A percentile compares a stretch with the other conserved stretches of the same genome.
Conservation (phyloP, 2,113 vertebrate species). For the Colinus virginianus region DNA sequence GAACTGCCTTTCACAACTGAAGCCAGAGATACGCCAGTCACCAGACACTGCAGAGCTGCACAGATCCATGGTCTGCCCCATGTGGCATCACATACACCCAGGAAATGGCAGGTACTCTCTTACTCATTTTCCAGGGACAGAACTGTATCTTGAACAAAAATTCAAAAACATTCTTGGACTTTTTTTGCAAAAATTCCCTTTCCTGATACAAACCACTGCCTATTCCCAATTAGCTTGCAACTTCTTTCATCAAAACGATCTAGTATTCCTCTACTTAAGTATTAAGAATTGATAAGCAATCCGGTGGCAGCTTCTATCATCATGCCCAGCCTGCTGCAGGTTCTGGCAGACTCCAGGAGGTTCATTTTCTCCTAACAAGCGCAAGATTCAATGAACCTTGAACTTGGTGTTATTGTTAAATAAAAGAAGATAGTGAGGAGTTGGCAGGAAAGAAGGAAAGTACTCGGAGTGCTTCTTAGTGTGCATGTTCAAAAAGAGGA, state of each 20-base stretch:
- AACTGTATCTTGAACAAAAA: background rate
- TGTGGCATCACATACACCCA: rapidly evolving
- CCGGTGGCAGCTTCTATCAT: conserved; percentile 15
- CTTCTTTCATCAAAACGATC: background rate
- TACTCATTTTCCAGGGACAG: background rate
- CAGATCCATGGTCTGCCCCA: background rate
- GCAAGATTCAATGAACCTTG: background rate
- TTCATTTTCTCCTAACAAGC: conserved; percentile 6
- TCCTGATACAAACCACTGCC: background rate
- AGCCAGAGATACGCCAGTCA: rapidly evolving
- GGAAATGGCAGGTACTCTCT: background rate
- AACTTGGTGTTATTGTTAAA: background rate
- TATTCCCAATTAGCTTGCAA: background rate
- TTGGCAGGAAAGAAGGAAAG: background rate
- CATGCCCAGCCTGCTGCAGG: background rate
- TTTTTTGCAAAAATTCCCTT: background rate
- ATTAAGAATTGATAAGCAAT: background rate
- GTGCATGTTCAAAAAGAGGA: background rate
- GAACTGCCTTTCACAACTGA: background rate
- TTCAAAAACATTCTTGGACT: background rate
- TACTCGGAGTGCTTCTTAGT: background rate
- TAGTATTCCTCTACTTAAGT: background rate
- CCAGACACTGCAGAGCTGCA: background rate
- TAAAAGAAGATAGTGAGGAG: background rate
- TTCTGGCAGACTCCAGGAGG: background rate